Evolutionary conservation across 2,888 invertebrate genomes (phyloP), one percentile per base, ranked within the genome.

Genomic region (Crossocerus cetratus): DNA sequence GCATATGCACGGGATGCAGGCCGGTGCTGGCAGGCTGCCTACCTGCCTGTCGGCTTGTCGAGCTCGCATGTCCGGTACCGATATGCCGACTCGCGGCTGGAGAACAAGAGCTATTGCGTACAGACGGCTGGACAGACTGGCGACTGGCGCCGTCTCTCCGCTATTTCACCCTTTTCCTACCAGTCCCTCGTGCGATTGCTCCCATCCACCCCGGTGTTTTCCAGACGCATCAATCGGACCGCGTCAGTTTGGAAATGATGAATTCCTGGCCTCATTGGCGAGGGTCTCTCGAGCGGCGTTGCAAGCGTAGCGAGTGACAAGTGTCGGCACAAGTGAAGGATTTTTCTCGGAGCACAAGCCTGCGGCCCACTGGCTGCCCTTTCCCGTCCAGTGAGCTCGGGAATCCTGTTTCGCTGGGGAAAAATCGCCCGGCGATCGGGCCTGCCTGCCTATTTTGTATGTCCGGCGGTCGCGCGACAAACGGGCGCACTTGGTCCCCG

Each of bases 121-220:
- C 70, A 70, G 59, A 74, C 45, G 32, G 32, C 77, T 65, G 76
- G 77, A 74, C 77, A 72, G 55, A 67, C 69, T 84, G 85, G 85
- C 85, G 55, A 67, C 69, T 84, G 85, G 85, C 85, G 85, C 84
- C 84, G 76, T 69, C 77, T 70, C 66, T 32, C 3, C 65, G 73
- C 74, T 78, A 78, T 49, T 77, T 73, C 76, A 57, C 69, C 44
- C 53, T 55, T 69, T 72, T 72, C 57, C 60, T 59, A 63, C 63
- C 58, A 62, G 45, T 59, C 64, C 64, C 59, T n/a, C 11, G 14
- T 49, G 8, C 1, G 16, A 49, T 49, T 16, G 1, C 49, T 49
- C 16, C 2, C 16, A 14, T n/a, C n/a, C 49, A 14, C n/a, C 3
- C 3, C 1, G 0, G 8, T 14, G 2, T 16, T n/a, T 49, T 1